Percentiles rank a stretch among this genome's conserved stretches.
Evolutionary conservation across 1,140 invertebrate genomes (phyloP).

Genomic region (Stegodyphus mimosarum): DNA sequence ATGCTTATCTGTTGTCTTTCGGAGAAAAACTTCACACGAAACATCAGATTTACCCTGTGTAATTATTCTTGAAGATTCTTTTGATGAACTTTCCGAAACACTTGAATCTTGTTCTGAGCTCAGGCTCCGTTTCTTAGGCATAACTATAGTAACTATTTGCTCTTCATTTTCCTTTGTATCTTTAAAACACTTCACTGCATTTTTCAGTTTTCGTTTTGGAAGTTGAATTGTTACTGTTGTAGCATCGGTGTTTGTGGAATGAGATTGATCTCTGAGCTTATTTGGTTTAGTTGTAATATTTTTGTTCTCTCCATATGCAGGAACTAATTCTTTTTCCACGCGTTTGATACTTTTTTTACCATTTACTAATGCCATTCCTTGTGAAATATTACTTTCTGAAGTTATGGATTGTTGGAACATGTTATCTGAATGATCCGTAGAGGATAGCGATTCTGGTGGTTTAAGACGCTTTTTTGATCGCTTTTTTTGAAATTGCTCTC

Average conservation of each 20-base stretch:
- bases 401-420: too few species aligned
- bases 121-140: conserved; percentile 46
- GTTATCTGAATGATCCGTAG: too few species aligned
- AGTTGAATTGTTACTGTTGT: conserved; percentile 43
- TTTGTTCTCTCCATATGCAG: too few species aligned
- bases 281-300: neutral
- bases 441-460: conserved; percentile 1
- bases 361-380: too few species aligned
- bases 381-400: too few species aligned
- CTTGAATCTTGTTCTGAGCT: conserved; percentile 40
- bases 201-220: conserved; percentile 38
- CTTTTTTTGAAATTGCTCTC: conserved; percentile 22
- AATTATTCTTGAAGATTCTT: too few species aligned
- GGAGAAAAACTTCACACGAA: too few species aligned
- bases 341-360: too few species aligned
- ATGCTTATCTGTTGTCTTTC: too few species aligned
- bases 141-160: conserved; percentile 30
- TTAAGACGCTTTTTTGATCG: conserved; percentile 31
- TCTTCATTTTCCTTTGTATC: neutral
- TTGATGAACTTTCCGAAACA: conserved; percentile 30
- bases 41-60: too few species aligned
- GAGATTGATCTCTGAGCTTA: neutral
- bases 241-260: neutral
- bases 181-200: neutral
- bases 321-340: too few species aligned